Evolutionary conservation across 2,113 vertebrate species (phyloP), one percentile per base, ranked within the genome.

Genomic region (Macroglossus sobrinus): DNA sequence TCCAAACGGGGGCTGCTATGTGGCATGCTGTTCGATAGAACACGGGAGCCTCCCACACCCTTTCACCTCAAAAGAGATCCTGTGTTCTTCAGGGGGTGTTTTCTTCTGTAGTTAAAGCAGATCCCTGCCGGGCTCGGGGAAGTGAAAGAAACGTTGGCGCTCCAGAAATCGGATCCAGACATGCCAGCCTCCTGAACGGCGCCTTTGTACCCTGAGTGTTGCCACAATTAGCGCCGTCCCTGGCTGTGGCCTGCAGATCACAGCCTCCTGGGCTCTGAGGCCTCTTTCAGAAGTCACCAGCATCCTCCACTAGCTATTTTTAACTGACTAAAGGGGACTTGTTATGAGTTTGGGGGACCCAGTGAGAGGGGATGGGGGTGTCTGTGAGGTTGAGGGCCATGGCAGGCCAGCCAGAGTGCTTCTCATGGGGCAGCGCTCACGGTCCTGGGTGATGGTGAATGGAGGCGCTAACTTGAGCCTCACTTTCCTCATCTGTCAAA

Each of bases 131-230:
- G 85, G 59, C 9, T 79, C 76, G 12, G 96, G 92, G 78, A 97
- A 97, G 97, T 89, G 18, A 89, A 96, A 84, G 97, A 88, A 89
- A 61, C 64, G 13, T 94, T 88, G 71, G 75, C 80, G 88, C 80
- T 64, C 84, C 97, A 94, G 98, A 94, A 98, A 98, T 57, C 90
- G 18, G 97, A 98, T 75, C 43, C 97, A 30, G 38, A 53, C 35
- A 1, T 16, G 84, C 92, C 19, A 12, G 72, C 63, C 33, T 97
- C 94, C 89, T 96, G 94, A 98, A 93, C 93, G 0, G 94, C 38
- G 71, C 7, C 97, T 98, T 96, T 97, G 97, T 95, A 61, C 97
- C 84, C 94, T 18, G 55, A 26, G 5, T 50, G 12, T 14, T 57
- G 95, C 97, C 87, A 61, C 97, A 95, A 91, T 81, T 93, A 98